Evolutionary conservation across 2,797 vertebrate species (phyloP), one percentile per base, ranked within the genome.

Genomic region (Tamandua tetradactyla): DNA sequence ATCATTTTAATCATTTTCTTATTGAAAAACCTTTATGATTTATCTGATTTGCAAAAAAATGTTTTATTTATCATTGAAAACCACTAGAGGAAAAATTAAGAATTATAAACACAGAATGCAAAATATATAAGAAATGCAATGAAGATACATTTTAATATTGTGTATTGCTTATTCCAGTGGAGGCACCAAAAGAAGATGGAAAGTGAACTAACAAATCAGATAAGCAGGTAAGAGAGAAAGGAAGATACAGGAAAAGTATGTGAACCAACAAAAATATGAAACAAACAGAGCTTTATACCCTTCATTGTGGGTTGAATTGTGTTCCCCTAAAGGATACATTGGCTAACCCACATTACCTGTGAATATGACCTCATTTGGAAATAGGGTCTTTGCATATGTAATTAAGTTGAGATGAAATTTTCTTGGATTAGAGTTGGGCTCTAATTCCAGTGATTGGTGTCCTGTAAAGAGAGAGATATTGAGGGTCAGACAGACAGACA

Each of bases 1-100:
- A 68, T 72, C 69, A 62, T 95, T 61, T 40, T 86, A 86, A 69
- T 74, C 4, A 18, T 78, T 91, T 95, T 85, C n/a, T 82, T n/a
- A 69, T 55, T 72, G 32, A 93, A 72, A 76, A 42, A 86, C 30
- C 30, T 78, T 87, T 81, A 83, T 74, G 4, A 52, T 68, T 68
- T 92, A 6, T 55, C 72, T 96, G 44, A 91, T 2, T 57, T 75
- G 27, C 37, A 37, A 15, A 23, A 49, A 68, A 78, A 49, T n/a
- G 44, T 40, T 40, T 66, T 20, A 90, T 82, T 92, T 82, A 79
- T 44, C 80, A 87, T 23, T 68, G 23, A 88, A 85, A 90, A 23
- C 20, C 44, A 61, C 5, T 27, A 82, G n/a, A 23, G n/a, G 7
- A 69, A 57, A 83, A 87, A n/a, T 47, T 42, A 82, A 52, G 55